Conservation (phyloP, 1,140 invertebrate genomes). For the Polypedilum vanderplanki region DNA sequence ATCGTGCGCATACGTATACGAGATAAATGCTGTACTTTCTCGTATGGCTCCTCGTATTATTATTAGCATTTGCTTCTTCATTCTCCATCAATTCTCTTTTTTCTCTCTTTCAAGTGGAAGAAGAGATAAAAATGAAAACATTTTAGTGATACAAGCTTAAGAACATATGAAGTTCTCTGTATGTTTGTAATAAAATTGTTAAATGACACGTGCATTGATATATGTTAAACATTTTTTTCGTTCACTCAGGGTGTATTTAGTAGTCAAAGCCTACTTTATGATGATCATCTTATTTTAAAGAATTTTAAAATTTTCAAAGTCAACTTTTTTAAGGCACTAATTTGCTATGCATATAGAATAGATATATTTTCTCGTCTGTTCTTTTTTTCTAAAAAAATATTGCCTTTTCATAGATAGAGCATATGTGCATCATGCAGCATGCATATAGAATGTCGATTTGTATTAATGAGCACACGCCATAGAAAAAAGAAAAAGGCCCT, state of each 20-base stretch:
- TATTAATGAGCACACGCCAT: constrained; percentile 26
- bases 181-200: constrained; percentile 29
- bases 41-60: no score
- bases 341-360: not conserved
- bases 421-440: constrained; percentile 1
- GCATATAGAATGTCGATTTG: constrained; percentile 22
- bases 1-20: no score
- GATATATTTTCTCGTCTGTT: not conserved
- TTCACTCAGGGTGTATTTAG: not conserved
- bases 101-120: no score
- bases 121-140: no score
- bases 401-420: not conserved
- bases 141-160: no score
- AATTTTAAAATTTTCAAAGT: no score
- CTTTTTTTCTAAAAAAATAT: constrained; percentile 1
- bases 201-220: constrained; percentile 24
- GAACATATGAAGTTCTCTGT: not conserved
- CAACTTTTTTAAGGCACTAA: not conserved
- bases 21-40: no score
- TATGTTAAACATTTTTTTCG: not conserved
- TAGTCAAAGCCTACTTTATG: no score
- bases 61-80: no score
- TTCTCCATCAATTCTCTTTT: no score
- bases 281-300: no score
- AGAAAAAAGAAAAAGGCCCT: not conserved